Conservation (phyloP, 2,797 vertebrate genomes). For the Takifugu ocellatus region DNA sequence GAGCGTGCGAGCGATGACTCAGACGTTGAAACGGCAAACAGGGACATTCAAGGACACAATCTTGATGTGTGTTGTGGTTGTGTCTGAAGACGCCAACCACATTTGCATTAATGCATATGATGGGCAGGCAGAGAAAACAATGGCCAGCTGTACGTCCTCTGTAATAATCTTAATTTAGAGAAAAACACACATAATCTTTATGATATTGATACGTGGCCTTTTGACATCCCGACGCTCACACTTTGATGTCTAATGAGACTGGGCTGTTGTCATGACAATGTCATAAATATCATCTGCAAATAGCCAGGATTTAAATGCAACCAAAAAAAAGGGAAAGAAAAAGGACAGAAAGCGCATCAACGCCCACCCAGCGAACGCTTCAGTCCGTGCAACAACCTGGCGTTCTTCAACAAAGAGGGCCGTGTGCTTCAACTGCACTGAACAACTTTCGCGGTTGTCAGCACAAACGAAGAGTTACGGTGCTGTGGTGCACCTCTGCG, state of each 20-base stretch:
- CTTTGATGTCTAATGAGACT: constrained; percentile 30
- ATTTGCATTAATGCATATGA: background rate
- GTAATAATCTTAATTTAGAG: background rate
- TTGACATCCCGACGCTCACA: constrained; percentile 36
- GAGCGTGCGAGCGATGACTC: constrained; percentile 8
- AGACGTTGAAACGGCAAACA: constrained; percentile 1
- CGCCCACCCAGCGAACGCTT: background rate
- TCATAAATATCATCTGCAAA: background rate
- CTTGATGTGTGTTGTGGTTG: background rate
- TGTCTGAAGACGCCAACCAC: background rate
- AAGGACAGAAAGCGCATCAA: background rate
- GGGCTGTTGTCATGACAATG: constrained; percentile 38
- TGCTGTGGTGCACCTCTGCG: constrained; percentile 10
- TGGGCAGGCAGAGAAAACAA: background rate
- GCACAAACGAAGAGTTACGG: constrained; percentile 30
- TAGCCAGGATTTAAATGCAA: constrained; percentile 3
- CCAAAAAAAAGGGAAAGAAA: background rate
- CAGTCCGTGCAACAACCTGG: background rate
- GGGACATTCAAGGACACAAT: constrained; percentile 31
- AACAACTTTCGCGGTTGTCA: constrained; percentile 11
- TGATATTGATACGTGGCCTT: constrained; percentile 2
- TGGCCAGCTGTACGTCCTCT: background rate
- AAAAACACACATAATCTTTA: too few relatives aligned
- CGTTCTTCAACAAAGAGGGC: background rate
- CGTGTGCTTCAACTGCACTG: background rate